Conservation (phyloP, 2,113 vertebrate species). For the Aegithalos caudatus region DNA sequence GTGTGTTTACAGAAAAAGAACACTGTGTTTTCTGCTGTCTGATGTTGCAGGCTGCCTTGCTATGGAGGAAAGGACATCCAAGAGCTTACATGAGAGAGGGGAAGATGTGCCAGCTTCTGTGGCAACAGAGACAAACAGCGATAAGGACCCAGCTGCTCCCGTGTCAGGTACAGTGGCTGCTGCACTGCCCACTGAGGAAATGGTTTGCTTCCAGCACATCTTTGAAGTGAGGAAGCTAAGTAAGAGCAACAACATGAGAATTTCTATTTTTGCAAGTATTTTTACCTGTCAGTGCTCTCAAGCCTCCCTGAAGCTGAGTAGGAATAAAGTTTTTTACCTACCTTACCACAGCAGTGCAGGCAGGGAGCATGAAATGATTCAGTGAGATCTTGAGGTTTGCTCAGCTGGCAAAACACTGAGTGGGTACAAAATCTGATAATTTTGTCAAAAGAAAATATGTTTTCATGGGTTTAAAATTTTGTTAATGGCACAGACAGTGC, state of each 20-base stretch:
- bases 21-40: neutral
- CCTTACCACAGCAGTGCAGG: neutral
- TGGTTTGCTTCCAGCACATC: neutral
- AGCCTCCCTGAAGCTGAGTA: neutral
- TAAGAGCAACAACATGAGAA: neutral
- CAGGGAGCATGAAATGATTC: rapidly evolving
- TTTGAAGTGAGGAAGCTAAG: neutral
- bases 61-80: neutral
- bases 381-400: neutral
- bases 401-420: neutral
- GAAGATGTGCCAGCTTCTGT: neutral
- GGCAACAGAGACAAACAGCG: neutral
- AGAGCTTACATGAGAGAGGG: neutral
- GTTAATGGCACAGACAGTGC: too few species aligned
- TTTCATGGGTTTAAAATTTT: neutral
- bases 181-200: neutral
- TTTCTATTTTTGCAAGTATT: neutral
- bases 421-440: neutral
- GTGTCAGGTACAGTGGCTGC: neutral
- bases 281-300: neutral
- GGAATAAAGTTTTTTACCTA: neutral
- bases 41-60: neutral
- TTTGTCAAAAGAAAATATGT: neutral
- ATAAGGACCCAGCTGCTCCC: neutral
- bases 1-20: neutral